Evolutionary conservation across 2,888 invertebrate genomes (phyloP), one percentile per base, ranked within the genome.

Genomic region (Amitus sp.): DNA sequence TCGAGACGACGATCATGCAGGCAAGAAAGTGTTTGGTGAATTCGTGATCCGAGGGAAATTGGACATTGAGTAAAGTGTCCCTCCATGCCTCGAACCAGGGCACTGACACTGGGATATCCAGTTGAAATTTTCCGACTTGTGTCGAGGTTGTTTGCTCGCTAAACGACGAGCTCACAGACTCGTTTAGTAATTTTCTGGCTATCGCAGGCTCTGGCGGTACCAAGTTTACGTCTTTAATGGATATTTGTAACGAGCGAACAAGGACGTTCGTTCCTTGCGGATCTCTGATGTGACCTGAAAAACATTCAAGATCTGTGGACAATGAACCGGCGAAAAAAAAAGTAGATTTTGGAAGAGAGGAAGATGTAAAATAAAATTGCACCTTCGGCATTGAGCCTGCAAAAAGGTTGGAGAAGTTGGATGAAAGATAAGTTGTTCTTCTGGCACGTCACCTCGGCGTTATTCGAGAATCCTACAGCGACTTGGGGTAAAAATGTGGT

Each of bases 11-110:
- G 72, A 94, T 86, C 74, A 94, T 87, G 79, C 95, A 95, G 10
- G 92, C 92, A 49, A 95, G 79, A 76, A 92, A 92, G 82, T 95
- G 95, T 75, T 93, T 93, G 0, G 96, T 92, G 77, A 96, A 98
- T 83, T 99, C 99, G 85, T 98, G 98, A 77, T 98, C 98, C 2
- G 93, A 91, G 13, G 94, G 93, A 79, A 92, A 93, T 78, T 94
- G 90, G 59, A 95, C 90, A 75, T 91, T 89, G 40, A 96, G 85
- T 82, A 97, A 97, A 20, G 92, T 92, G 72, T 96, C 95, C 73
- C 96, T 87, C 94, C 96, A 98, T 7, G 91, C 89, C 82, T 97
- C 96, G 85, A 94, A 98, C 98, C 98, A 98, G 10, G 95, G 92
- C 50, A 94, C 93, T 7, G 89, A 86, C 30, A 88, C 84, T 23